These are phyloP conservation scores for Chironomus tentans DNA, from an alignment of 2,888 invertebrate species.

Conservation along the genomic window DNA sequence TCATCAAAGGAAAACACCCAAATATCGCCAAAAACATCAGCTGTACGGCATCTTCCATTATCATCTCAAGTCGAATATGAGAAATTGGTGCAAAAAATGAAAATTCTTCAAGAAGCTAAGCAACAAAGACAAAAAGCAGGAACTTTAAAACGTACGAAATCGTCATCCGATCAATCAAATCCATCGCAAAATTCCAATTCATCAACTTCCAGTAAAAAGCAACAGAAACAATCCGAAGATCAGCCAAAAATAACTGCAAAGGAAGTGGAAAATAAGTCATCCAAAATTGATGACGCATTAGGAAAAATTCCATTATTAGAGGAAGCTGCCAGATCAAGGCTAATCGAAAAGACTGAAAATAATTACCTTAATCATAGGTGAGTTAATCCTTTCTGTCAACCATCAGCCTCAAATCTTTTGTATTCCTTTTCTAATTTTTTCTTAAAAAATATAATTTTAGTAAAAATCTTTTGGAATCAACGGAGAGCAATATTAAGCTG, in stretches of 20 bases:
- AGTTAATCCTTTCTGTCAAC: no score
- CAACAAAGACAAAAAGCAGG: background rate
- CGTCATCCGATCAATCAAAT: background rate
- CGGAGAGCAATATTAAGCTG: background rate
- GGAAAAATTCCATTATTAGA: background rate
- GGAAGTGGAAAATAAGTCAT: background rate
- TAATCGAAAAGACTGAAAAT: constrained; percentile 1
- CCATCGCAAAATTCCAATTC: background rate
- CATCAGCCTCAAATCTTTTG: no score
- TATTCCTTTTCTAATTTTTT: no score
- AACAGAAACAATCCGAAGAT: background rate
- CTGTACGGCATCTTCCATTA: constrained; percentile 35
- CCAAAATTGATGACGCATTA: background rate
- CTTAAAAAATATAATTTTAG: no score
- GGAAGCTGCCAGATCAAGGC: background rate
- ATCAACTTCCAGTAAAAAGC: background rate
- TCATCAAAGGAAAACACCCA: background rate
- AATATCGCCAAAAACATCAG: background rate
- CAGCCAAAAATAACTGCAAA: no score
- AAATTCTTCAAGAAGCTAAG: constrained; percentile 37
- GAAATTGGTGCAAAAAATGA: constrained; percentile 39
- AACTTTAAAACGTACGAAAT: background rate
- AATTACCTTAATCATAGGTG: background rate
- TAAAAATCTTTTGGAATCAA: background rate
- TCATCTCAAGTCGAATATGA: constrained; percentile 41